Base-by-base conservation (phyloP, 2,888 invertebrate species). In the Calameuta pallipes region DNA sequence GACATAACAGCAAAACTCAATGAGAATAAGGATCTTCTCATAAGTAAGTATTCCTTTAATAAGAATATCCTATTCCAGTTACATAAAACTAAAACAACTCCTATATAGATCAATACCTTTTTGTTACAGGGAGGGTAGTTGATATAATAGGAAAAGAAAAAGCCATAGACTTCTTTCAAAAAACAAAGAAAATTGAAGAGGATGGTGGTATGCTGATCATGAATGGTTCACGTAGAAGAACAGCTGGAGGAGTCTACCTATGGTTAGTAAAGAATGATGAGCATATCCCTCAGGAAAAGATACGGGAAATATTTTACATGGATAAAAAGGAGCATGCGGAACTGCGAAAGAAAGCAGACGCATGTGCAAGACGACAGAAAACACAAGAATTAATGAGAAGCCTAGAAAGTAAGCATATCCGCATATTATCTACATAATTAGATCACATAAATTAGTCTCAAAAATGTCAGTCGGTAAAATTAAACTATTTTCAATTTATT, bases 171-270 rank as follows among this genome's bases (percentile, higher is more conserved):
- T 92, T 97, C 76, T 96, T 95, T 87, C 94, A 95, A 86, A 95
- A 96, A 92, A 97, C 97, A n/a, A 95, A 96, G 89, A 94, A 94
- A 85, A 94, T 97, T 77, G 97, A 98, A 92, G 94, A 94, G 81
- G 94, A 95, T 84, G 97, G 97, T 34, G 98, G 98, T n/a, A 95
- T 97, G 95, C 92, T 96, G 90, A 95, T 96, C 75, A 94, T 96
- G 94, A 96, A 97, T 92, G 95, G 96, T 74, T 94, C 94, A 11
- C 94, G 98, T 77, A 94, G 97, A 76, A 94, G 98, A 82, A 98
- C 97, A 9, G 95, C 97, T 0, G 98, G 98, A 15, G 98, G 98
- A 34, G 95, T 98, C 73, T 98, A 95, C 91, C 93, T 98, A 73
- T 96, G 95, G 90, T 92, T 97, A n/a, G 92, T 97, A 34, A 96